These are phyloP conservation scores for Mormyrus lacerda DNA, from an alignment of 2,113 vertebrate genomes.

Conservation along the genomic window DNA sequence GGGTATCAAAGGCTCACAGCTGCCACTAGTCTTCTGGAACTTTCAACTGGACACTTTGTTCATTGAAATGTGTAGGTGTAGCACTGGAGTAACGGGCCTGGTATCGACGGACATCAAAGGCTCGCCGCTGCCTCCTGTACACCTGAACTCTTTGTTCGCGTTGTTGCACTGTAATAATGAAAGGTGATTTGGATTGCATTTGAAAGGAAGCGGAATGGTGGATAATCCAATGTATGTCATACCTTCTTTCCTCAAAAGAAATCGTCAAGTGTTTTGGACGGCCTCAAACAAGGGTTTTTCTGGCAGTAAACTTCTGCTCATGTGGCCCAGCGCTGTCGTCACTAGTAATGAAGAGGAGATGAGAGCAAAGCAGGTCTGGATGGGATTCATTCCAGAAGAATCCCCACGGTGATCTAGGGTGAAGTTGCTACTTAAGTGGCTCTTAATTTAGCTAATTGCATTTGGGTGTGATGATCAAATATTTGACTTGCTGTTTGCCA, in stretches of 20 bases:
- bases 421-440: not conserved
- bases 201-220: not conserved
- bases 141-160: not conserved
- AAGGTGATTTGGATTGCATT: not conserved
- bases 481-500: not conserved
- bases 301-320: not conserved
- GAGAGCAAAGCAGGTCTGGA: not conserved
- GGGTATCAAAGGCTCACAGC: not conserved
- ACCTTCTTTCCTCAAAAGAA: not conserved
- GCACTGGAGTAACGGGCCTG: not conserved
- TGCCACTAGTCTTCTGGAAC: not conserved
- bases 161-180: not conserved
- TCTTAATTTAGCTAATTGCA: conserved; percentile 16
- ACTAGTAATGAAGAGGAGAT: not conserved
- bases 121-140: not conserved
- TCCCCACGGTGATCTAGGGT: not conserved
- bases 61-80: not conserved
- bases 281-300: not conserved
- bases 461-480: conserved; percentile 7
- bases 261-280: not conserved
- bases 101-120: not conserved
- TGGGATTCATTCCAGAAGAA: conserved; percentile 5
- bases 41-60: not conserved
- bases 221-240: not conserved
- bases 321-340: not conserved